Base-by-base conservation (phyloP, 2,113 vertebrate species). In the Callipepla squamata region DNA sequence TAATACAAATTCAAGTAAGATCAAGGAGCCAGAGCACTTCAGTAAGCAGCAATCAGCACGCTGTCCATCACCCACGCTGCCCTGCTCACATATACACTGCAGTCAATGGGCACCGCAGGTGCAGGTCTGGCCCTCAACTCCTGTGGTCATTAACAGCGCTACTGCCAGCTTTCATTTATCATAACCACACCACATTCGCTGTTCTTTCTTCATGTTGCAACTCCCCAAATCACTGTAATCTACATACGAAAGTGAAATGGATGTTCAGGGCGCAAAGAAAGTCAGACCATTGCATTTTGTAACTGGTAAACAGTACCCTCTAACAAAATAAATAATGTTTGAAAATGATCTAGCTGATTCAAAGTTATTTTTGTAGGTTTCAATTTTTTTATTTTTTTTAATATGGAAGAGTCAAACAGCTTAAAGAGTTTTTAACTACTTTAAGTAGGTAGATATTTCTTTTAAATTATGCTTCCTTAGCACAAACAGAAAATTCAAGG, bases 331-430 rank as follows among this genome's bases (percentile, higher is more conserved):
- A 55, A n/a, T 13, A 21, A 9, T 69, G 42, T 47, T 65, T 57
- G 2, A 13, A 48, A 88, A n/a, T 2, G 1, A 21, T 36, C 50
- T 53, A 48, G 20, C 4, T 18, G 8, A 48, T 45, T 44, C 68
- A 51, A 14, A 22, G 10, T 9, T 40, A 53, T n/a, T 34, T 58
- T 34, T 9, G 1, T 13, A 50, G 8, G 6, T 2, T 2, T 2
- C 55, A 9, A 40, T 40, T 22, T 69, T 69, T 11, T n/a, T 58
- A 58, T 20, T n/a, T 58, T n/a, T 58, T 19, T 8, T 48, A 73
- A 66, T 3, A 78, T 36, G 5, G 34, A 82, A n/a, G 7, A 13
- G 70, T 8, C 17, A 74, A 57, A 22, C 5, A 2, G 2, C 50
- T 28, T 42, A 16, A 68, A 85, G 4, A 55, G 7, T 83, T 65